Evolutionary conservation across 2,888 invertebrate genomes (phyloP).

Genomic region (Stenodema calcarata): DNA sequence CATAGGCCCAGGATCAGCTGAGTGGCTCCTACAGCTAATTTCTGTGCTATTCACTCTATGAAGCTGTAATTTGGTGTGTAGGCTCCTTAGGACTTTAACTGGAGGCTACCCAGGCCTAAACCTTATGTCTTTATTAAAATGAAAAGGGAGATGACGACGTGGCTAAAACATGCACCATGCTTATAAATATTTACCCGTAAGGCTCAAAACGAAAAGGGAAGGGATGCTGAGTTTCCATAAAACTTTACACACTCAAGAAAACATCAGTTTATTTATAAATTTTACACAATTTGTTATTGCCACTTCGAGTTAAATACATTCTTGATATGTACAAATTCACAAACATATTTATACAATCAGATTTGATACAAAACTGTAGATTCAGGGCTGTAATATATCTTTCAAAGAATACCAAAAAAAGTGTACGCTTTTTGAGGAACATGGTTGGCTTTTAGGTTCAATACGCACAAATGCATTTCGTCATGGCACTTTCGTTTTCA

Average conservation of each 20-base stretch:
- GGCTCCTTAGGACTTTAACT: too few relatives aligned
- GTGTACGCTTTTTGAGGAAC: background rate
- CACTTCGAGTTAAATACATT: constrained; percentile 36
- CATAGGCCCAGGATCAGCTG: too few relatives aligned
- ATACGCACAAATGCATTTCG: background rate
- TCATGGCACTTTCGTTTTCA: background rate
- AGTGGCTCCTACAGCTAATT: too few relatives aligned
- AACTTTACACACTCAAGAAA: background rate
- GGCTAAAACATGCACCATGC: too few relatives aligned
- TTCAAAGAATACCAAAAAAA: background rate
- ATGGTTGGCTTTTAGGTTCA: background rate
- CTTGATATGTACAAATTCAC: constrained; percentile 44
- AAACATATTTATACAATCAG: constrained; percentile 1
- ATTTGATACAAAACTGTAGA: background rate
- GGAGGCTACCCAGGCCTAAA: too few relatives aligned
- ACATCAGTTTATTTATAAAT: constrained; percentile 16
- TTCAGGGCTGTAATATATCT: background rate
- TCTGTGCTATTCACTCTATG: too few relatives aligned
- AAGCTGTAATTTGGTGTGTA: too few relatives aligned
- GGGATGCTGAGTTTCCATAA: too few relatives aligned
- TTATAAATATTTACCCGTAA: too few relatives aligned
- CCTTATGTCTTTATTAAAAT: too few relatives aligned
- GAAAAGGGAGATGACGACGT: too few relatives aligned
- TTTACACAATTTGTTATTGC: constrained; percentile 39
- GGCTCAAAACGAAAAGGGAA: too few relatives aligned